Conservation (phyloP, 2,113 vertebrate genomes). For the Rattus rattus region DNA sequence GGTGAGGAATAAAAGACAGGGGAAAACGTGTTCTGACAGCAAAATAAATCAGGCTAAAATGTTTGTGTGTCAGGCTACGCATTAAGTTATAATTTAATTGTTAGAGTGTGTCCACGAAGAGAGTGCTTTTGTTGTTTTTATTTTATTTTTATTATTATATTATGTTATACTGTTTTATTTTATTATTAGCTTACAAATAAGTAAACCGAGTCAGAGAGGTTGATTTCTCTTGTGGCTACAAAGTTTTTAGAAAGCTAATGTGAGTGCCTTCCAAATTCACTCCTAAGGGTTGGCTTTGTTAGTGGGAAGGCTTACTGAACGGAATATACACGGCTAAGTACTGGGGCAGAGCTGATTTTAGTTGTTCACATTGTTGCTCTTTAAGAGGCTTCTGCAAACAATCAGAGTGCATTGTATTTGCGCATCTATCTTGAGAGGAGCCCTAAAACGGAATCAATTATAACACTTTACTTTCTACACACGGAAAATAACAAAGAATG, state of each 20-base stretch:
- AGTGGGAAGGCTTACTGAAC: not conserved
- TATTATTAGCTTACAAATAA: not conserved
- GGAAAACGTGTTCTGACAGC: not conserved
- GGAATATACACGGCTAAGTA: not conserved
- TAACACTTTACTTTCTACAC: conserved; percentile 12
- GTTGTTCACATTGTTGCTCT: conserved; percentile 34
- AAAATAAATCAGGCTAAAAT: not conserved
- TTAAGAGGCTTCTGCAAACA: conserved; percentile 34
- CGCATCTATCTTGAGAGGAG: conserved; percentile 34
- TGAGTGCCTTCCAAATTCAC: not conserved
- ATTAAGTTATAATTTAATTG: conserved; percentile 6
- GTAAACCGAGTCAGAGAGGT: not conserved
- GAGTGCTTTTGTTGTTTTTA: not conserved
- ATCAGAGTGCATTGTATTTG: conserved; percentile 45
- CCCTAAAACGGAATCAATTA: conserved; percentile 36
- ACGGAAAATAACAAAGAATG: conserved; percentile 45
- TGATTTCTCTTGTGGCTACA: not conserved
- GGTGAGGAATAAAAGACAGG: not conserved
- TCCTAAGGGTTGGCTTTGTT: not conserved
- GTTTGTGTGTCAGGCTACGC: not conserved
- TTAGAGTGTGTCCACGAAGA: not conserved
- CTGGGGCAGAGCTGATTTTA: not conserved
- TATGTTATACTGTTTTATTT: too few species aligned
- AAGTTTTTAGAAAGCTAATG: not conserved
- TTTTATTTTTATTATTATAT: too few species aligned